Evolutionary conservation across 2,888 invertebrate genomes (phyloP).

Genomic region (Acronicta aceris): DNA sequence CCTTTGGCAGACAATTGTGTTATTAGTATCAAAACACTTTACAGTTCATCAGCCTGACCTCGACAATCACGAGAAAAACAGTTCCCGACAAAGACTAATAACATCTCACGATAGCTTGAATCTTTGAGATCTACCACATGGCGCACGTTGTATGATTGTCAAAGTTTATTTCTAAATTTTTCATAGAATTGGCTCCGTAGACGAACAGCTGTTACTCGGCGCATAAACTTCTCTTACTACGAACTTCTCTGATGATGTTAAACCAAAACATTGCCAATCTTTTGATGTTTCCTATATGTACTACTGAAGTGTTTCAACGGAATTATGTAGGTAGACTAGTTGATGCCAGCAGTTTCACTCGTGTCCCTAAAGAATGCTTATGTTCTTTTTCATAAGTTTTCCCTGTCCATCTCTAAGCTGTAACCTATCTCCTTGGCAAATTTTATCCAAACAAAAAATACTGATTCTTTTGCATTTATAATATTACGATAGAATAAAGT

Average conservation of each 20-base stretch:
- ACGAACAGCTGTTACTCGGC: conserved; percentile 33
- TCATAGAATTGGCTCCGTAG: conserved; percentile 12
- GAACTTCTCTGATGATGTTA: conserved; percentile 30
- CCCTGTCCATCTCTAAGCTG: too few species aligned
- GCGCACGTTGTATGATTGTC: not conserved
- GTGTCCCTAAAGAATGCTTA: too few species aligned
- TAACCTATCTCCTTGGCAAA: too few species aligned
- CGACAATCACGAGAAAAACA: not conserved
- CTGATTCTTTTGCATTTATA: too few species aligned
- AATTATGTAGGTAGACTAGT: conserved; percentile 12
- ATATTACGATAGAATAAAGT: too few species aligned
- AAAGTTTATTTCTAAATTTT: conserved; percentile 24
- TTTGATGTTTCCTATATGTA: conserved; percentile 30
- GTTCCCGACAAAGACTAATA: not conserved
- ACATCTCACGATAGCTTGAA: not conserved
- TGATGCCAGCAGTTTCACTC: too few species aligned
- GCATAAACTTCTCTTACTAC: conserved; percentile 30
- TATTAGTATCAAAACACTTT: too few species aligned
- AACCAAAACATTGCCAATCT: conserved; percentile 40
- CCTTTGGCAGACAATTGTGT: too few species aligned
- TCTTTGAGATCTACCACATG: not conserved
- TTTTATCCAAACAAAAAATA: too few species aligned
- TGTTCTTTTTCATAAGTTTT: too few species aligned
- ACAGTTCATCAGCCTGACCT: too few species aligned
- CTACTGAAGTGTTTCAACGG: conserved; percentile 16